phyloP scores from a whole-genome alignment of 2,888 invertebrate species.

The Encarsia formosa region DNA sequence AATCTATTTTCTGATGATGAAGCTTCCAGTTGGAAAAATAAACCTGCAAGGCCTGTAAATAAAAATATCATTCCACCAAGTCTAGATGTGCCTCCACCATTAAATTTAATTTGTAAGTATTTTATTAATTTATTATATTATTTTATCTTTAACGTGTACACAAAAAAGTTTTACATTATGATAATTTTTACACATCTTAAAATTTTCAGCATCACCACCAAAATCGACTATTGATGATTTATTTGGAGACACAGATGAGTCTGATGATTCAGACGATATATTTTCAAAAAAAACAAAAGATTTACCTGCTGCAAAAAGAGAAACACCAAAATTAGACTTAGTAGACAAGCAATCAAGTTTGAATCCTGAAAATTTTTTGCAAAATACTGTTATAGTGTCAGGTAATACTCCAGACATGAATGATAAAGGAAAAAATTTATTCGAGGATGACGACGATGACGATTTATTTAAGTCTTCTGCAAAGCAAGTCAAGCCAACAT shows the following conservation, averaged over 20 bases:
- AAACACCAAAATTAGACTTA: conserved; percentile 12
- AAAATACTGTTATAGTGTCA: conserved; percentile 29
- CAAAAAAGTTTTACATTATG: no score
- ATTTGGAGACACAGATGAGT: conserved; percentile 46
- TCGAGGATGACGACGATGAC: conserved; percentile 41
- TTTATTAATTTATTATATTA: not conserved
- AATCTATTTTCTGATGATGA: conserved; percentile 40
- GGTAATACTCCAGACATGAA: conserved; percentile 41
- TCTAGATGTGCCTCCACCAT: conserved; percentile 47
- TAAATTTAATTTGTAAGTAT: conserved; percentile 41
- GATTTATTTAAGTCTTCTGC: conserved; percentile 36
- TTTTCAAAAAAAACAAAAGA: conserved; percentile 42
- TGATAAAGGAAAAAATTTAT: conserved; percentile 32
- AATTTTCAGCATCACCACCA: conserved; percentile 39
- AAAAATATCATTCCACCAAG: conserved; percentile 46
- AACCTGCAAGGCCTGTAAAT: conserved; percentile 32
- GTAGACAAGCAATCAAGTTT: conserved; percentile 33
- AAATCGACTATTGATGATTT: conserved; percentile 49
- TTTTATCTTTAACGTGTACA: no score
- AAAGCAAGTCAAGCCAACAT: conserved; percentile 20
- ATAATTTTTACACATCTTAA: not conserved
- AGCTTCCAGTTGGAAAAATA: conserved; percentile 37
- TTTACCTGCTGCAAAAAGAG: conserved; percentile 21
- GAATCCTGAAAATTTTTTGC: conserved; percentile 27
- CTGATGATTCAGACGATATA: conserved; percentile 47